Percentiles rank a stretch among this genome's conserved stretches.
Evolutionary conservation across 2,888 invertebrate species (phyloP).

Genomic region (Coenonympha arcania): DNA sequence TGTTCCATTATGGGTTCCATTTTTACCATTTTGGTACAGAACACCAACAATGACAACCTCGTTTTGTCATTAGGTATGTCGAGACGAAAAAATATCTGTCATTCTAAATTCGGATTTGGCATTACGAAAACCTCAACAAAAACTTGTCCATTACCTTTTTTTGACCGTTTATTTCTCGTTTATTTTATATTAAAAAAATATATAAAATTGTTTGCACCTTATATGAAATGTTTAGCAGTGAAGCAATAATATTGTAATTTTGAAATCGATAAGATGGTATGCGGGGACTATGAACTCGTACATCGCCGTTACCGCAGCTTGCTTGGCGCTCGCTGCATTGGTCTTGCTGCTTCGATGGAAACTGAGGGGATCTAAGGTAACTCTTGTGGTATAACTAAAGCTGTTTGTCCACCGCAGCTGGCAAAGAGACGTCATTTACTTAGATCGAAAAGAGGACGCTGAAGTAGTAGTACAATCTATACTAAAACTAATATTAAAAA

Average conservation of each 20-base stretch:
- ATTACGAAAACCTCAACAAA: background rate
- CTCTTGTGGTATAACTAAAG: background rate
- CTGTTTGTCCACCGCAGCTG: no score
- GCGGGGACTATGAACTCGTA: conserved; percentile 38
- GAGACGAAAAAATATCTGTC: conserved; percentile 19
- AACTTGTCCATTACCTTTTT: conserved; percentile 5
- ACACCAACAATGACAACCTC: no score
- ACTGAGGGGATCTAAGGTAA: conserved; percentile 41
- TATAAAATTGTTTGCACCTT: no score
- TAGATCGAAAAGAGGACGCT: no score
- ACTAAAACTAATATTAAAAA: no score
- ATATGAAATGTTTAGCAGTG: conserved; percentile 15
- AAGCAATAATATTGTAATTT: background rate
- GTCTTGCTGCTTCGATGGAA: conserved; percentile 43
- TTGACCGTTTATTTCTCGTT: background rate
- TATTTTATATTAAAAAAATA: conserved; percentile 8
- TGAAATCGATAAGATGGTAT: conserved; percentile 35
- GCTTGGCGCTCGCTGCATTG: conserved; percentile 40
- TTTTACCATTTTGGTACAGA: no score
- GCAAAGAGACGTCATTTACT: no score
- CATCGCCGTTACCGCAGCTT: conserved; percentile 39
- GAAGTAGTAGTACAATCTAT: no score
- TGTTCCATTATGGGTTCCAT: no score
- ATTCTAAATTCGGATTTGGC: conserved; percentile 17
- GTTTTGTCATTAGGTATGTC: no score